Conservation (phyloP, 2,888 invertebrate species). For the Tiliacea citrago region DNA sequence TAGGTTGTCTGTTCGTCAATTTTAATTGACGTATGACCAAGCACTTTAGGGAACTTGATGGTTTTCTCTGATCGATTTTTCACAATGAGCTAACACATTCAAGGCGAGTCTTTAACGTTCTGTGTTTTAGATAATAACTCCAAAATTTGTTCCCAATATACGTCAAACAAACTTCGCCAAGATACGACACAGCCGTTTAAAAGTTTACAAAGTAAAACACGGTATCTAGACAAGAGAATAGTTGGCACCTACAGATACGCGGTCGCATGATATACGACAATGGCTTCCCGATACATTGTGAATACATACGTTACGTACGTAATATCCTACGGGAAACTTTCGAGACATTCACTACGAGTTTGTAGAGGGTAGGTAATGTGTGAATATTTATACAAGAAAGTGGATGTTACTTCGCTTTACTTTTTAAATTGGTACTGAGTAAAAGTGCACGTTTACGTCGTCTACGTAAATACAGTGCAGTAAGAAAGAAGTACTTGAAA, state of each 20-base stretch:
- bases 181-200: constrained; percentile 60
- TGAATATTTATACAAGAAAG: constrained; percentile 63
- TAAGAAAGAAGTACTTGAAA: neutral
- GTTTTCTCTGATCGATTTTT: constrained; percentile 33
- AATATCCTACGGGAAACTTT: constrained; percentile 75
- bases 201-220: constrained; percentile 75
- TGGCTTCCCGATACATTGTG: constrained; percentile 84
- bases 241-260: constrained; percentile 78
- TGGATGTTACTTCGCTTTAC: constrained; percentile 39
- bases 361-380: constrained; percentile 57
- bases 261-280: constrained; percentile 76
- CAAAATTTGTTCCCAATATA: constrained; percentile 11
- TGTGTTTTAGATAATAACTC: constrained; percentile 8
- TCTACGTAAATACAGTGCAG: neutral
- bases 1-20: constrained; percentile 33
- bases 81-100: constrained; percentile 7
- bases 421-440: constrained; percentile 33
- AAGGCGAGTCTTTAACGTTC: constrained; percentile 10
- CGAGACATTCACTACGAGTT: constrained; percentile 71
- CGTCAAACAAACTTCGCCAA: constrained; percentile 47
- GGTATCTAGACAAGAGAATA: constrained; percentile 70
- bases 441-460: neutral
- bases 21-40: constrained; percentile 52
- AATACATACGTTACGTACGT: constrained; percentile 69
- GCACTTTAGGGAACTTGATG: constrained; percentile 15